Conservation (phyloP, 1,140 invertebrate species). For the Drosophila melanica region DNA sequence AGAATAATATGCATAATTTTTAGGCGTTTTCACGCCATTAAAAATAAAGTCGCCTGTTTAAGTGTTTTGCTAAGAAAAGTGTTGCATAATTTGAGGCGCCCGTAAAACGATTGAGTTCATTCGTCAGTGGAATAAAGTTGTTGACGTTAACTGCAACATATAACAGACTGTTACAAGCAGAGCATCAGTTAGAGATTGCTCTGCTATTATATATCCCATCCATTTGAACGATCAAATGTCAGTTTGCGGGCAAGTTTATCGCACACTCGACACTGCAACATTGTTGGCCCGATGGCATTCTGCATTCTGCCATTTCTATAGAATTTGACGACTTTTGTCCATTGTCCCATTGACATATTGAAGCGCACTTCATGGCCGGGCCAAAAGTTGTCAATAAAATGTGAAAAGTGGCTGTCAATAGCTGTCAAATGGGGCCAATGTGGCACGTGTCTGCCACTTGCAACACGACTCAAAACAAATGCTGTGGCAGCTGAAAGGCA, state of each 20-base stretch:
- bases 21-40: constrained; percentile 13
- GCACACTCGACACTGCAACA: constrained; percentile 22
- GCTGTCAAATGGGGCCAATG: constrained; percentile 59
- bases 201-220: neutral
- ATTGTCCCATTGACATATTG: constrained; percentile 40
- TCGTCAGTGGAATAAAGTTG: neutral
- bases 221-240: constrained; percentile 29
- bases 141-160: constrained; percentile 1
- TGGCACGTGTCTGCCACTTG: constrained; percentile 58
- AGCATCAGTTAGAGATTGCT: neutral
- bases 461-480: constrained; percentile 14
- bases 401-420: constrained; percentile 49
- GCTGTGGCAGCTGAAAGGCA: constrained; percentile 23
- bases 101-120: constrained; percentile 25
- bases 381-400: constrained; percentile 71
- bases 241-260: constrained; percentile 21
- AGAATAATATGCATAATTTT: constrained; percentile 22
- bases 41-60: constrained; percentile 19
- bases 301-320: constrained; percentile 5
- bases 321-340: constrained; percentile 9
- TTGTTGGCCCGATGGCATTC: constrained; percentile 14
- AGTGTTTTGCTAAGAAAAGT: constrained; percentile 3
- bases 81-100: constrained; percentile 28
- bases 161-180: constrained; percentile 10
- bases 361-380: constrained; percentile 35